These are phyloP conservation scores for Dysmachus trigonus DNA, from an alignment of 2,888 invertebrate genomes.

Conservation along the genomic window DNA sequence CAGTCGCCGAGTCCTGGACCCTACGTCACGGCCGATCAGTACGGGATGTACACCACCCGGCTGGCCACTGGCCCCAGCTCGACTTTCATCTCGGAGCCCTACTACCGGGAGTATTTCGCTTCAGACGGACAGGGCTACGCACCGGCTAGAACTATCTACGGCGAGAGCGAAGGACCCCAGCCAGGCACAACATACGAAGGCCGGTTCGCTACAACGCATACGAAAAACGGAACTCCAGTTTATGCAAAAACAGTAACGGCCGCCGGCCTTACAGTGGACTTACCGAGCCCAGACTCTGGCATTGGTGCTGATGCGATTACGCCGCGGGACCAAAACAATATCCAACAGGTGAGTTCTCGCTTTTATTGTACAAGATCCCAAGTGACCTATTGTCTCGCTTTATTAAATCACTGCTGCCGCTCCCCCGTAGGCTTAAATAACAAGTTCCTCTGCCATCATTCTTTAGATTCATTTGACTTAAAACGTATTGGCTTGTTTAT, in stretches of 20 bases:
- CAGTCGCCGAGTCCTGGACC: slow-evolving; percentile 65
- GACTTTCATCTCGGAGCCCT: slow-evolving; percentile 76
- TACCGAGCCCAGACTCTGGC: slow-evolving; percentile 95
- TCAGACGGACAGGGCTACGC: slow-evolving; percentile 65
- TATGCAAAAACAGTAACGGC: slow-evolving; percentile 70
- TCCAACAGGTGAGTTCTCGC: slow-evolving; percentile 80
- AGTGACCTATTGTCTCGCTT: neutral
- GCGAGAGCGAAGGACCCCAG: slow-evolving; percentile 60
- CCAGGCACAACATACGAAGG: slow-evolving; percentile 62
- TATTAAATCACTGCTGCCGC: neutral
- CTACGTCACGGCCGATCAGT: slow-evolving; percentile 63
- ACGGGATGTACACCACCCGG: slow-evolving; percentile 64
- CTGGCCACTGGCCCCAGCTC: slow-evolving; percentile 62
- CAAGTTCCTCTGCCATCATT: neutral
- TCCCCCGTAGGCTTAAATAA: neutral
- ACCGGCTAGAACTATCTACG: slow-evolving; percentile 61
- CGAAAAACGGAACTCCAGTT: slow-evolving; percentile 60
- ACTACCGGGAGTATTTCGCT: slow-evolving; percentile 80
- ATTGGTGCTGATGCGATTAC: slow-evolving; percentile 95
- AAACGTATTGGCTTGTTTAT: neutral
- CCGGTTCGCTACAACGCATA: slow-evolving; percentile 60
- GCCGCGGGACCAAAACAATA: slow-evolving; percentile 86
- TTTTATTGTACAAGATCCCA: slow-evolving; percentile 10
- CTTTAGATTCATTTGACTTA: neutral
- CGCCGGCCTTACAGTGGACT: slow-evolving; percentile 88